phyloP scores from a whole-genome alignment of 2,113 vertebrate genomes.

The Madoqua kirkii region DNA sequence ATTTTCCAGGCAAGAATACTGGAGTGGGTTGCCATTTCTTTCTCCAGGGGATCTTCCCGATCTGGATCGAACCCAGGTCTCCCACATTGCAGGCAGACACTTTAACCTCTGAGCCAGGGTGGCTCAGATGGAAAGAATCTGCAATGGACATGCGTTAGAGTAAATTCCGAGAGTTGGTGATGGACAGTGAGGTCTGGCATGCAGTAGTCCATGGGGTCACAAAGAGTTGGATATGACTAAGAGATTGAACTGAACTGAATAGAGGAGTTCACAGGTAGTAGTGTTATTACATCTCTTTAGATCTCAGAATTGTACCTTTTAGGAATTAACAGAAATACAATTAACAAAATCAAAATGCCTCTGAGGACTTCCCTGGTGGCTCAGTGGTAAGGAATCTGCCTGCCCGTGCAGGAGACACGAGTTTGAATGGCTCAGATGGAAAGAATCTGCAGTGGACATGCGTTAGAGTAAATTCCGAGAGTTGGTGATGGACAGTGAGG shows the following conservation, averaged over 20 bases:
- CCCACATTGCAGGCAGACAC: fast-evolving
- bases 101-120: neutral
- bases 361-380: neutral
- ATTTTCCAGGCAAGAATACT: neutral
- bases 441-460: neutral
- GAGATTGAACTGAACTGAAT: neutral
- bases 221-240: neutral
- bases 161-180: neutral
- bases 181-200: neutral
- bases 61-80: neutral
- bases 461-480: neutral
- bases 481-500: neutral
- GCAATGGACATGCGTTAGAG: neutral
- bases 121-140: neutral
- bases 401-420: neutral
- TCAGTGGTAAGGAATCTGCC: neutral
- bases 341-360: neutral
- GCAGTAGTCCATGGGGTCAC: neutral
- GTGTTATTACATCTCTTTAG: neutral
- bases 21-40: neutral
- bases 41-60: neutral
- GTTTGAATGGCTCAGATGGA: neutral
- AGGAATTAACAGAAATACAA: neutral
- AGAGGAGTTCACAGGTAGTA: neutral
- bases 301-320: neutral